These are phyloP conservation scores for Mohoua ochrocephala DNA, from an alignment of 2,113 vertebrate genomes.

Conservation along the genomic window DNA sequence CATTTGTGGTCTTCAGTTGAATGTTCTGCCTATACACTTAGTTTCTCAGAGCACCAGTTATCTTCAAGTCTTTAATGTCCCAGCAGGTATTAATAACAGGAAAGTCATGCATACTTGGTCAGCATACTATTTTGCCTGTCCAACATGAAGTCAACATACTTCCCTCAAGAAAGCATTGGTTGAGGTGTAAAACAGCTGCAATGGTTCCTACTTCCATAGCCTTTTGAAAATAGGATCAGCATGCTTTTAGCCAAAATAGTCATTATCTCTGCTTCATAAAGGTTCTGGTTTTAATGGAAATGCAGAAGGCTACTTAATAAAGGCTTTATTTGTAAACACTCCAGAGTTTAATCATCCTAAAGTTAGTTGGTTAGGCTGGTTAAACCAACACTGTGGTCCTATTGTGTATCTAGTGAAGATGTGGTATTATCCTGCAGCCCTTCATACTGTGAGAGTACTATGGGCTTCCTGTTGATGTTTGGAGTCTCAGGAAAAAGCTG, in stretches of 20 bases:
- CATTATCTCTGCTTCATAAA: not conserved
- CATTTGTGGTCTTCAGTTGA: not conserved
- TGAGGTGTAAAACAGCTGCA: not conserved
- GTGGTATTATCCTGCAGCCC: not conserved
- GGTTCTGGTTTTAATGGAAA: not conserved
- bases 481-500: not conserved
- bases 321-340: not conserved
- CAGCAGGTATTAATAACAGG: not conserved
- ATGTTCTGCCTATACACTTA: not conserved
- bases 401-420: not conserved
- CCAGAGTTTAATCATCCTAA: not conserved
- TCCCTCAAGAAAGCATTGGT: not conserved
- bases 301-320: not conserved
- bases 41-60: not conserved
- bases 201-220: not conserved
- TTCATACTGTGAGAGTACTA: not conserved
- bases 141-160: not conserved
- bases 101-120: not conserved
- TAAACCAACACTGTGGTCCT: not conserved
- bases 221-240: not conserved
- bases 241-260: not conserved
- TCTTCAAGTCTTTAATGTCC: not conserved
- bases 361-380: not conserved
- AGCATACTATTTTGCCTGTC: not conserved
- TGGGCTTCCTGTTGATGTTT: slow-evolving; percentile 7